Evolutionary conservation across 2,113 vertebrate species (phyloP), one percentile per base, ranked within the genome.

Genomic region (Zeus faber): DNA sequence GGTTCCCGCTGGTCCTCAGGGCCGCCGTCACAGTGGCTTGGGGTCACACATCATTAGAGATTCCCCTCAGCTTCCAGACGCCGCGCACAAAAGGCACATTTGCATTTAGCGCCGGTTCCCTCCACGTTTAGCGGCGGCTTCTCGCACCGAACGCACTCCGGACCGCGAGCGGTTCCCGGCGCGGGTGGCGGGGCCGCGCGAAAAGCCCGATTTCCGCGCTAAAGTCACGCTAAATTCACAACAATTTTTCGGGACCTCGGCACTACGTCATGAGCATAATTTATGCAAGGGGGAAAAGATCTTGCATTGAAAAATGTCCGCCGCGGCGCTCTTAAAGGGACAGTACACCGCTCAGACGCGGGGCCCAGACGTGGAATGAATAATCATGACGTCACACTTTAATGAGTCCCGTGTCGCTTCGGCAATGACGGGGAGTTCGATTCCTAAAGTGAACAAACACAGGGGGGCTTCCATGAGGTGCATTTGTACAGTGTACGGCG

Each of bases 241-340:
- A 85, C 74, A 91, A 89, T 89, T 88, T 91, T n/a, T n/a, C n/a
- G n/a, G 90, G 87, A 92, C 91, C 93, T 93, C 91, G 87, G 88
- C 90, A 92, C 94, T 95, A 94, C 94, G 94, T 96, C 94, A 97
- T 94, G 92, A 97, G 90, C 94, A 97, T 97, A 97, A 95, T 95
- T 95, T 97, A 97, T 97, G 94, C 94, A 93, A 89, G 91, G 27
- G 9, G 27, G 27, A 70, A 89, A 90, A 85, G 92, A 91, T 89
- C 89, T 93, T 89, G 91, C 92, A 91, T 88, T 89, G 90, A 87
- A 91, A 89, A 89, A 89, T 77, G 84, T 87, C 85, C 77, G 80
- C 82, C 55, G 21, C 85, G 85, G 82, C 72, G 53, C 85, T 81
- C 89, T 92, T 92, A 92, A 92, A 92, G 91, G 59, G 72, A 74